These are phyloP conservation scores for Deroptyus accipitrinus DNA, from an alignment of 2,113 vertebrate genomes.

Conservation along the genomic window DNA sequence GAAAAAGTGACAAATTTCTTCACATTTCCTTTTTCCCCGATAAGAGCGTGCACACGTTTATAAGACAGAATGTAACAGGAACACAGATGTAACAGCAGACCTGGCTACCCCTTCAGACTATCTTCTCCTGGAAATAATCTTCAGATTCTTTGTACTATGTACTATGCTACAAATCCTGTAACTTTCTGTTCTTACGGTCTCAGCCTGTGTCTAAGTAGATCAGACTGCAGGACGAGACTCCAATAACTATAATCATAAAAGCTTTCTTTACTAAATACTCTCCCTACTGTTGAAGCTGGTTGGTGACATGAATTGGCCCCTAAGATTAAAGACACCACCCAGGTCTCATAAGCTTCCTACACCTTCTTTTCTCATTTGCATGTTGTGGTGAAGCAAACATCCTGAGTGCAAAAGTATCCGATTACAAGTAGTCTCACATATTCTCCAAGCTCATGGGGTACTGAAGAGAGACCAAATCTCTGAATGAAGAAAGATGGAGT, in stretches of 20 bases:
- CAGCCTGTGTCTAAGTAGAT: neutral
- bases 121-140: neutral
- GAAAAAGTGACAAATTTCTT: neutral
- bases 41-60: neutral
- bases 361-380: neutral
- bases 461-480: neutral
- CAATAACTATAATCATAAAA: neutral
- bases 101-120: neutral
- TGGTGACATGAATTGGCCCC: neutral
- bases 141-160: neutral
- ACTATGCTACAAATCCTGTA: neutral
- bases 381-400: neutral
- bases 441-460: neutral
- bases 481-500: neutral
- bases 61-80: neutral
- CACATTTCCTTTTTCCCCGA: neutral
- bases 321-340: neutral
- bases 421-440: neutral
- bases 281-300: neutral
- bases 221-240: neutral
- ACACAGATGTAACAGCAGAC: neutral
- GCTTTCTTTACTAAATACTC: neutral
- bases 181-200: neutral
- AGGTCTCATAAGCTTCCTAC: neutral
- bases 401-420: neutral